Evolutionary conservation across 1,140 invertebrate genomes (phyloP).

Genomic region (Mycetomoellerius zeteki): DNA sequence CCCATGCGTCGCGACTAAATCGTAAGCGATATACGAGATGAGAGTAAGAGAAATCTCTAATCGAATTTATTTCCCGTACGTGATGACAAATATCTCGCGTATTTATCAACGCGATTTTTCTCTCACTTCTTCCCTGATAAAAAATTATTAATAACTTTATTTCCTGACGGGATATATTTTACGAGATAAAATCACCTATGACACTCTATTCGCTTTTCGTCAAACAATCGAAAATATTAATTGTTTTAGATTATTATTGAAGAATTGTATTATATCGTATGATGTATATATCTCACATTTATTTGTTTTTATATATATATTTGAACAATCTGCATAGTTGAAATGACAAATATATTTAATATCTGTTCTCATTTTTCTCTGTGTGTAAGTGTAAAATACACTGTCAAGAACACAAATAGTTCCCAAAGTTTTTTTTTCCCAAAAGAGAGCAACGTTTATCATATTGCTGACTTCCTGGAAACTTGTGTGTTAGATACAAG

Average conservation of each 20-base stretch:
- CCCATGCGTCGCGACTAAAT: constrained; percentile 42
- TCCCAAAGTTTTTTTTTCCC: not conserved
- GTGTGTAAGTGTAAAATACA: not conserved
- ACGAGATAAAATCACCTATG: not conserved
- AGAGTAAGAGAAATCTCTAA: constrained; percentile 23
- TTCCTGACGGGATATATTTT: not conserved
- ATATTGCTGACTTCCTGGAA: constrained; percentile 36
- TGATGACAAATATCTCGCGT: not conserved
- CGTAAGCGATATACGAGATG: constrained; percentile 16
- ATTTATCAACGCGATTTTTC: constrained; percentile 13
- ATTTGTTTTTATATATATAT: not conserved
- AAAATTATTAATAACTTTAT: constrained; percentile 25
- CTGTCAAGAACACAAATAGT: constrained; percentile 35
- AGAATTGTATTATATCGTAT: not conserved
- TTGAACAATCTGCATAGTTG: not conserved
- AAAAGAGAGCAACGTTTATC: constrained; percentile 33
- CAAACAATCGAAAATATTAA: not conserved
- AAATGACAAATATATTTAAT: constrained; percentile 9
- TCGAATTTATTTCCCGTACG: constrained; percentile 15
- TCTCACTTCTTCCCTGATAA: not conserved
- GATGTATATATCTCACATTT: not conserved
- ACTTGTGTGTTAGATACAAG: constrained; percentile 50
- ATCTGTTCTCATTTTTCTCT: not conserved
- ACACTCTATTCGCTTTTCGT: not conserved
- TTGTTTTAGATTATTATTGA: not conserved